Base-by-base conservation (phyloP, 2,888 invertebrate genomes). In the Gastracanthus pulcherrimus region DNA sequence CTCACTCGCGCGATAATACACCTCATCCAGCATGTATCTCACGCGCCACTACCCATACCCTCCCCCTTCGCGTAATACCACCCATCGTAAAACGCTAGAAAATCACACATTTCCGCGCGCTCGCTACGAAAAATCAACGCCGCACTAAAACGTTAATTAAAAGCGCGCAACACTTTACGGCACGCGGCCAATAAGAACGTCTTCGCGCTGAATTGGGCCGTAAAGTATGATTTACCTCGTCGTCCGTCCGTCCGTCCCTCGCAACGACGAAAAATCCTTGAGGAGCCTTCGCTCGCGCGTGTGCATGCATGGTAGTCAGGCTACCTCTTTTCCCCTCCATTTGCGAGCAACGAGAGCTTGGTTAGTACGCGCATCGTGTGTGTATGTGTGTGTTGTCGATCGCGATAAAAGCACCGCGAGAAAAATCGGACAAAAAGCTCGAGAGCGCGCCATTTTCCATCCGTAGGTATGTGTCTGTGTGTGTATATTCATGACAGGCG, bases 191-290 rank as follows among this genome's bases (percentile, higher is more conserved):
- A 48, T 75, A 29, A 62, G 75, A 75, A 55, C 55, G 11, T 55
- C 23, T 55, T 55, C 23, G 26, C n/a, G n/a, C n/a, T n/a, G 62
- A 62, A 55, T 55, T 55, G 55, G 64, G 19, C 51, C 38, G 60
- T 79, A 74, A 74, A 79, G 36, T n/a, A 74, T 79, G 66, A 79
- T 51, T 72, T 72, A 72, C 78, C 78, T 78, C 72, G 71, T 41
- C 76, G 41, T 45, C n/a, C n/a, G n/a, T n/a, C n/a, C n/a, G n/a
- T n/a, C n/a, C 45, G 19, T 5, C 23, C 55, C 45, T 38, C 38
- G 45, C 36, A 76, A 38, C 38, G 38, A 55, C 48, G 77, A 78
- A 79, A 66, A 79, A 75, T 74, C 66, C 80, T 62, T 75, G 74
- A 67, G 23, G 55, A n/a, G n/a, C n/a, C 51, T 19, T 66, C 76